Evolutionary conservation across 2,888 invertebrate genomes (phyloP).

Genomic region (Drosophila stalkeri): DNA sequence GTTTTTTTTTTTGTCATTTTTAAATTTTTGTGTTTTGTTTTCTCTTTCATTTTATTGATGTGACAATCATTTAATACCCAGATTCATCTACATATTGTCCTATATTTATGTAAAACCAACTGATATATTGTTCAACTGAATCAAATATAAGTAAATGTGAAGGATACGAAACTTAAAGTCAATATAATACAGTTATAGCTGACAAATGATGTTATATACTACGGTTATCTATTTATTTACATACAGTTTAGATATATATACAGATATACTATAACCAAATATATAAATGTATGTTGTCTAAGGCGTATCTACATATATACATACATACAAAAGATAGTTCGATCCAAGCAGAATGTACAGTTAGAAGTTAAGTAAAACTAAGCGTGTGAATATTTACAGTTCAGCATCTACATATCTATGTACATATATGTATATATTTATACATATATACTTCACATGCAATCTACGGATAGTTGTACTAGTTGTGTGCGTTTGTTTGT

Average conservation of each 20-base stretch:
- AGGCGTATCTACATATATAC: slow-evolving; percentile 5
- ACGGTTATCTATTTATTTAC: slow-evolving; percentile 3
- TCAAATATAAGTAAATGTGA: slow-evolving; percentile 27
- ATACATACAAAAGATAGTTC: slow-evolving; percentile 1
- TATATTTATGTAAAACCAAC: slow-evolving; percentile 53
- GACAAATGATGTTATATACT: slow-evolving; percentile 9
- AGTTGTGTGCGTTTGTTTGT: slow-evolving; percentile 13
- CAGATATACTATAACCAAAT: slow-evolving; percentile 1
- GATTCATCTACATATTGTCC: slow-evolving; percentile 51
- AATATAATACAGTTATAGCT: slow-evolving; percentile 8
- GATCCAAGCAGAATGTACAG: slow-evolving; percentile 17
- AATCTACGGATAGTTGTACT: slow-evolving; percentile 16
- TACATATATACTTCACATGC: slow-evolving; percentile 18
- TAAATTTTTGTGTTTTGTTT: slow-evolving; percentile 9
- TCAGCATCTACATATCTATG: slow-evolving; percentile 4
- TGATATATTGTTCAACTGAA: slow-evolving; percentile 28
- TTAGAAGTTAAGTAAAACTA: slow-evolving; percentile 5
- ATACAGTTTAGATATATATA: slow-evolving; percentile 1
- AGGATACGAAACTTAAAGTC: slow-evolving; percentile 23
- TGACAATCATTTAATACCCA: slow-evolving; percentile 59
- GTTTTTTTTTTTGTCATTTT: slow-evolving; percentile 16
- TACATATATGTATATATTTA: not conserved
- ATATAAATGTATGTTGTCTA: not conserved
- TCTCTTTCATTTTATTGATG: slow-evolving; percentile 26
- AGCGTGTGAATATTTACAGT: slow-evolving; percentile 24